Percentiles rank a stretch among this genome's conserved stretches.
Conservation (phyloP, 2,888 invertebrate species). For the Sesia bembeciformis region DNA sequence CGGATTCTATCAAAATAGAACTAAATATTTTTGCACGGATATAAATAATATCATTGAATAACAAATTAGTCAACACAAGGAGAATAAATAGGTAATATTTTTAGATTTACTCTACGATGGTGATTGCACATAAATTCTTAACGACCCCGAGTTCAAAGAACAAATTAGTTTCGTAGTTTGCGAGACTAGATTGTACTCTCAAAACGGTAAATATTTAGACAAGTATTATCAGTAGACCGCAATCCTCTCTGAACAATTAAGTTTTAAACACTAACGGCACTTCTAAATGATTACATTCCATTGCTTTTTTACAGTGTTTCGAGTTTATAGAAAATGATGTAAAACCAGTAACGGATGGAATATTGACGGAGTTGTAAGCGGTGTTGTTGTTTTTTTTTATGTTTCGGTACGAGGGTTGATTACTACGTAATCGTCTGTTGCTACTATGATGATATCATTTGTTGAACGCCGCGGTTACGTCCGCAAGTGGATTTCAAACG, state of each 20-base stretch:
- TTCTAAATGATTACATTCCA: neutral
- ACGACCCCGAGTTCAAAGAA: constrained; percentile 14
- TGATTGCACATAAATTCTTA: neutral
- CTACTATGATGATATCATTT: constrained; percentile 63
- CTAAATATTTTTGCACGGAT: too few relatives aligned
- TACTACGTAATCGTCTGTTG: constrained; percentile 57
- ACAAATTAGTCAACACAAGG: too few relatives aligned
- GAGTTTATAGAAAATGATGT: neutral
- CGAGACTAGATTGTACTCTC: constrained; percentile 33
- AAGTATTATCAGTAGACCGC: constrained; percentile 60
- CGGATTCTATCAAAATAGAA: too few relatives aligned
- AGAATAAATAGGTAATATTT: too few relatives aligned
- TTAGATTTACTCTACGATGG: too few relatives aligned
- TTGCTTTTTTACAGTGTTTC: neutral
- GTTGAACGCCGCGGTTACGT: constrained; percentile 52
- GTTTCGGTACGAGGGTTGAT: constrained; percentile 28
- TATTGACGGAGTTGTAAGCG: neutral
- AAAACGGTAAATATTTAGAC: constrained; percentile 62
- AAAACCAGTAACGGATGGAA: constrained; percentile 24
- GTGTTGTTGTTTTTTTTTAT: neutral
- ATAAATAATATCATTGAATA: too few relatives aligned
- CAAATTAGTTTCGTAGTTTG: constrained; percentile 31
- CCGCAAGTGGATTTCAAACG: constrained; percentile 22
- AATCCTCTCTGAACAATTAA: constrained; percentile 24
- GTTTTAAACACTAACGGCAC: neutral